phyloP scores from a whole-genome alignment of 2,888 invertebrate species.

The Andrena chrysosceles region DNA sequence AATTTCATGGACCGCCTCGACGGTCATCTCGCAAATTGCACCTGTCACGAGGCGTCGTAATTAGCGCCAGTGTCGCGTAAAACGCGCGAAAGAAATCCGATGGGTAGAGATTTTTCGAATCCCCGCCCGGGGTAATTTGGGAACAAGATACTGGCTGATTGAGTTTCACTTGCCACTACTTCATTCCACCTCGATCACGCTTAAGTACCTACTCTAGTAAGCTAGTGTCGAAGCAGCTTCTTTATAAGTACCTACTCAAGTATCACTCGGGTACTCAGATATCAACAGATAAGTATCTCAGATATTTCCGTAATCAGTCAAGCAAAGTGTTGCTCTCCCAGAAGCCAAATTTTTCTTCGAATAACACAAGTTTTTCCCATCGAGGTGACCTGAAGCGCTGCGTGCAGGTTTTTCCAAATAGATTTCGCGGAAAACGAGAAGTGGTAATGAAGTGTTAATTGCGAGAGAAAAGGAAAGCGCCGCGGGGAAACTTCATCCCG shows the following conservation, averaged over 20 bases:
- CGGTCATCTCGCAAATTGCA: constrained; percentile 65
- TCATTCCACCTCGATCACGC: no score
- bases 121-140: not conserved
- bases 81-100: not conserved
- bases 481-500: constrained; percentile 29
- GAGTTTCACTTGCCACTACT: no score
- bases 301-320: no score
- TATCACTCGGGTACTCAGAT: no score
- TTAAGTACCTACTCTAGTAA: no score
- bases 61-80: constrained; percentile 34
- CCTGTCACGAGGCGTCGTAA: constrained; percentile 62
- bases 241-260: no score
- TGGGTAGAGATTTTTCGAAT: not conserved
- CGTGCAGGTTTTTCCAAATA: not conserved
- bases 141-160: not conserved
- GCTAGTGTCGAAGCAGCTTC: no score
- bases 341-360: no score
- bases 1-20: constrained; percentile 62
- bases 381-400: not conserved
- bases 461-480: constrained; percentile 44
- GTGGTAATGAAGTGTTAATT: constrained; percentile 56
- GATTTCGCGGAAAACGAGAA: constrained; percentile 31
- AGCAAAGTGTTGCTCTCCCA: no score
- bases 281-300: no score
- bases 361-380: not conserved